Base-by-base conservation (phyloP, 2,113 vertebrate species). In the Cottus gobio region DNA sequence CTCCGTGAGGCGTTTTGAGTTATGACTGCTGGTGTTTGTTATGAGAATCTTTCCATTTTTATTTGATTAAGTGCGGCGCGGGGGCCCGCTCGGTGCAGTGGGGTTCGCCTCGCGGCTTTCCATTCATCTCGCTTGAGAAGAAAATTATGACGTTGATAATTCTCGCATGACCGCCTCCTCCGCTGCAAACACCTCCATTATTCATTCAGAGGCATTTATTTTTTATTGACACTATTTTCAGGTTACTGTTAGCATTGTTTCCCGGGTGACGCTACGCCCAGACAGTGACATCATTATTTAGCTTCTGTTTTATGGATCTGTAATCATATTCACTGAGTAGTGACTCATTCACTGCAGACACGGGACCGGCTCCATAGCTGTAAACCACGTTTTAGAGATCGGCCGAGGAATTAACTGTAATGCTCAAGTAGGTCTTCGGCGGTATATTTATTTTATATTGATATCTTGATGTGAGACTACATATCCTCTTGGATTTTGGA, bases 181-280 rank as follows among this genome's bases (percentile, higher is more conserved):
- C 36, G 4, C 77, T 37, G 66, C 79, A 80, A 83, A 90, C 80
- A 83, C 71, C 65, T 87, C 84, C 61, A 91, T 93, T 91, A 91
- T 87, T 92, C 85, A 93, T 93, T 71, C 72, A 77, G 58, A 83
- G 73, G 16, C 86, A 79, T 91, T 86, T 80, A 90, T 93, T 86
- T 92, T 92, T 84, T 85, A 89, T 87, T 73, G 83, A 81, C 61
- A 22, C 85, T 91, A 80, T 90, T 89, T 90, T 80, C 66, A 83
- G 87, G 84, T 76, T 77, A 13, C 70, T 69, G 77, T 81, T 87
- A 67, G 69, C 85, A 65, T 76, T 74, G 87, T 72, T 60, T 74
- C 58, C 8, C 0, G 60, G 63, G 36, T 60, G 87, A 80, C 66
- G 83, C 80, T 34, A 5, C 63, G 56, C 83, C 74, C 82, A 81